Percentiles rank a stretch among this genome's conserved stretches.
Conservation (phyloP, 2,888 invertebrate species). For the Vanessa cardui region DNA sequence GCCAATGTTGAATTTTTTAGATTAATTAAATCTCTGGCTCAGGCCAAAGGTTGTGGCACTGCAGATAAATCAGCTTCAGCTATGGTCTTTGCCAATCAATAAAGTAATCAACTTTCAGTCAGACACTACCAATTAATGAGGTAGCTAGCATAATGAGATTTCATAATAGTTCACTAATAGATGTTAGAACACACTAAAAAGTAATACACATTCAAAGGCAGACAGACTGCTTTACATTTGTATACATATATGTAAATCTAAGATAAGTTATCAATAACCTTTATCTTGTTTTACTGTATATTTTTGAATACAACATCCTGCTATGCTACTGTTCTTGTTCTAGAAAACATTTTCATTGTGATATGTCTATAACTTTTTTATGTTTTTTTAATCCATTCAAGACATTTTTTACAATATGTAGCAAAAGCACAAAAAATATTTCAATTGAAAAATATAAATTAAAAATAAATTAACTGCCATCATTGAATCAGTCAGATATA, state of each 20-base stretch:
- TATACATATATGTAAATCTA: constrained; percentile 36
- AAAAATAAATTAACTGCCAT: constrained; percentile 28
- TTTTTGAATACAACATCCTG: constrained; percentile 34
- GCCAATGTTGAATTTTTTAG: no score
- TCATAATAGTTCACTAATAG: background rate
- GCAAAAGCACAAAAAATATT: background rate
- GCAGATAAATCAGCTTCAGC: no score
- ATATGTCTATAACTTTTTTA: constrained; percentile 23
- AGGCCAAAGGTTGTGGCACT: no score
- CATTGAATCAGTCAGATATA: constrained; percentile 20
- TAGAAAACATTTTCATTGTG: constrained; percentile 21
- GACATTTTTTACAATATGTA: background rate
- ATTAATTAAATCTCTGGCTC: no score
- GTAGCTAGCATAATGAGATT: constrained; percentile 13
- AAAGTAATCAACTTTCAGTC: no score
- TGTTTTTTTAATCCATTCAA: background rate
- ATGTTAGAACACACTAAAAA: constrained; percentile 8
- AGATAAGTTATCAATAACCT: constrained; percentile 41
- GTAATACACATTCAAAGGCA: constrained; percentile 15
- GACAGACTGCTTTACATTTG: constrained; percentile 46
- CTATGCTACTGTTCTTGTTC: constrained; percentile 18
- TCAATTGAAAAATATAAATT: constrained; percentile 3
- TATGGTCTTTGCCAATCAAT: no score
- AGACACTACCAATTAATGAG: constrained; percentile 6
- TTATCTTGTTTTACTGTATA: constrained; percentile 33